A percentile compares a stretch with the other conserved stretches of the same genome.
These are phyloP conservation scores for Heteromurus nitidus DNA, from an alignment of 2,888 invertebrate species.

Conservation along the genomic window DNA sequence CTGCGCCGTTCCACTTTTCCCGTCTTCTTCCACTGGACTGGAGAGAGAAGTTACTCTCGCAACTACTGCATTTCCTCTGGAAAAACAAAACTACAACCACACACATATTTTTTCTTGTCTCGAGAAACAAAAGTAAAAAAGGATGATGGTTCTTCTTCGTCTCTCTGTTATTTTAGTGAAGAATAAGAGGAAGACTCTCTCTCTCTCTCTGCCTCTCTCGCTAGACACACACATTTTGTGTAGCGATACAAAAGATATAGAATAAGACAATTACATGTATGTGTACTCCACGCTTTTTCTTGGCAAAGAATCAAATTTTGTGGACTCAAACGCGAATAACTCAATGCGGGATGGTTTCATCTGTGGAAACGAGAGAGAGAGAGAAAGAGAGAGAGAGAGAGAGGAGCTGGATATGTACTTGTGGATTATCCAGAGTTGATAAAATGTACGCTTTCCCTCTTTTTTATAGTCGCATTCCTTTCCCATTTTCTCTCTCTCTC, in stretches of 20 bases:
- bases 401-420: neutral
- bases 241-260: too few species aligned
- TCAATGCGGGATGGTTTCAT: slow-evolving; percentile 7
- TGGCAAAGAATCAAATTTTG: slow-evolving; percentile 22
- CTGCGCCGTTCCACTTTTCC: neutral
- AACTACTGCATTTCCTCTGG: slow-evolving; percentile 17
- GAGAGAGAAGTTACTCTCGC: neutral
- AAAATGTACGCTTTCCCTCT: neutral
- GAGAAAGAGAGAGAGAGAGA: neutral
- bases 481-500: neutral
- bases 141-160: neutral
- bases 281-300: neutral
- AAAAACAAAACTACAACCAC: too few species aligned
- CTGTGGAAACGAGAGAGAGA: neutral
- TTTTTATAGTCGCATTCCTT: neutral
- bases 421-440: neutral
- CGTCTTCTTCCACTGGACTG: neutral
- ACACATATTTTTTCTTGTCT: slow-evolving; percentile 3
- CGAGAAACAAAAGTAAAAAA: neutral
- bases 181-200: too few species aligned
- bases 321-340: neutral
- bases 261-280: too few species aligned
- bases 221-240: too few species aligned
- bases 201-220: too few species aligned
- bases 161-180: too few species aligned